Conservation (phyloP, 2,113 vertebrate genomes). For the Sinosuthora webbiana region DNA sequence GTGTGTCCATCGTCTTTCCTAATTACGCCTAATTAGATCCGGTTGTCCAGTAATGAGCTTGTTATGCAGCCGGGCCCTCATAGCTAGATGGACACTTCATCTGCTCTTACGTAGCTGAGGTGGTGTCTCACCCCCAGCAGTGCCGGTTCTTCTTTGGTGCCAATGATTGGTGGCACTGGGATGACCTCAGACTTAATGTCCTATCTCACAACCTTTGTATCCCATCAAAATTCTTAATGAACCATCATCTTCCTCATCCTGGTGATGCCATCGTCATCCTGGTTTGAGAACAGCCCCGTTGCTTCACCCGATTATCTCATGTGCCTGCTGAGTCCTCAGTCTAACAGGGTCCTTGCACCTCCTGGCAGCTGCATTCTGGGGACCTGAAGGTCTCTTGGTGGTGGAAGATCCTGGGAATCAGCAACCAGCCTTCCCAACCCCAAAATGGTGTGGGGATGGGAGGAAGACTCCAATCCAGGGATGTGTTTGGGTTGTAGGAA, state of each 20-base stretch:
- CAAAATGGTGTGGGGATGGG: background rate
- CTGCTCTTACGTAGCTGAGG: background rate
- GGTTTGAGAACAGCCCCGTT: background rate
- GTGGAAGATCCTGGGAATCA: background rate
- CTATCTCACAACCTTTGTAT: background rate
- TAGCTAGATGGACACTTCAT: conserved; percentile 15
- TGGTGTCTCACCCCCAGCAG: background rate
- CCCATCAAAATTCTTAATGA: background rate
- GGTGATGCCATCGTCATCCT: background rate
- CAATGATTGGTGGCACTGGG: background rate
- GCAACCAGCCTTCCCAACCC: background rate
- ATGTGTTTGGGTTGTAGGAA: background rate
- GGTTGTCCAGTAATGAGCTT: background rate
- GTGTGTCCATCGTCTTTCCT: background rate
- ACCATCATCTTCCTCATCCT: background rate
- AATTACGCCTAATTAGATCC: background rate
- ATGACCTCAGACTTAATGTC: conserved; percentile 31
- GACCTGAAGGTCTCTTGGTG: background rate
- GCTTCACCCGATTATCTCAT: background rate
- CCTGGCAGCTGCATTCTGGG: background rate
- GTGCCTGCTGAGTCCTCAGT: background rate
- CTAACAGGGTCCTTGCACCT: accelerated
- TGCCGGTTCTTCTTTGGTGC: background rate
- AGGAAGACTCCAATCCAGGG: background rate
- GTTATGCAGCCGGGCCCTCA: background rate